phyloP scores from a whole-genome alignment of 2,797 vertebrate species.

The Lemur catta region DNA sequence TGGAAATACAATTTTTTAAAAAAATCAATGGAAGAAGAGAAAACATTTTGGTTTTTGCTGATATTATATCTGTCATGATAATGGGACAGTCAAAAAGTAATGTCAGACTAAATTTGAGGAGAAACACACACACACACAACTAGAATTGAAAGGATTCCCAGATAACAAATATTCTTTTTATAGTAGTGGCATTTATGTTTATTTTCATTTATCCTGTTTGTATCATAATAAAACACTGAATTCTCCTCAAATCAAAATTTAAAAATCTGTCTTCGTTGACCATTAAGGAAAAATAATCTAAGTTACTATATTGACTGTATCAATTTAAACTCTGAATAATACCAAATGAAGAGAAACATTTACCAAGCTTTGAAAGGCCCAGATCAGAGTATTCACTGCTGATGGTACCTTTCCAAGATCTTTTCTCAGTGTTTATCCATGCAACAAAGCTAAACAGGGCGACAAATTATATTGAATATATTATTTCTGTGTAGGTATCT shows the following conservation, averaged over 20 bases:
- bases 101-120: neutral
- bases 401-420: neutral
- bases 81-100: neutral
- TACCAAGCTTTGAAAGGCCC: neutral
- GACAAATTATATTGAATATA: neutral
- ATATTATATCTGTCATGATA: neutral
- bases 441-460: neutral
- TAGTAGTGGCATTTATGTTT: neutral
- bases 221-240: neutral
- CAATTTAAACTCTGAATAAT: conserved; percentile 11
- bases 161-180: neutral
- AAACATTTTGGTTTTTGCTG: neutral
- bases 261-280: neutral
- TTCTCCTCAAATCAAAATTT: neutral
- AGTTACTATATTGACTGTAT: neutral
- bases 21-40: neutral
- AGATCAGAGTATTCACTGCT: neutral
- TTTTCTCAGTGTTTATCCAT: neutral
- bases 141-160: neutral
- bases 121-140: neutral
- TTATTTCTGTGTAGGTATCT: neutral
- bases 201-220: conserved; percentile 29
- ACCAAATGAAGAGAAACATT: conserved; percentile 3
- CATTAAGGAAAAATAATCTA: neutral
- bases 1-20: neutral